Evolutionary conservation across 2,888 invertebrate species (phyloP).

Genomic region (Drosophila crucigera): DNA sequence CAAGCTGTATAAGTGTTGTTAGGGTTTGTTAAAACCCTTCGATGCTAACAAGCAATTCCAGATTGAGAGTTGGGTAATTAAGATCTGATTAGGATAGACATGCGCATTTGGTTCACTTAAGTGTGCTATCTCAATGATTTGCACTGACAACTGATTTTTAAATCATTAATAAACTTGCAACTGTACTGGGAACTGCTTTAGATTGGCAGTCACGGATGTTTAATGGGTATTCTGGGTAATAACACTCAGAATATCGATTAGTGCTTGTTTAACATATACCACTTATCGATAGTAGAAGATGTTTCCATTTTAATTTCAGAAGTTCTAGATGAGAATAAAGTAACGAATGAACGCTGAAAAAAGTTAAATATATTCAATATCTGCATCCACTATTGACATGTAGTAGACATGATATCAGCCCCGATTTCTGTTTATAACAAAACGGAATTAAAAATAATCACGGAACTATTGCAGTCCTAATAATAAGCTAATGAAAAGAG

Average conservation of each 20-base stretch:
- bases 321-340: not conserved
- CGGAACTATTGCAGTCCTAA: not conserved
- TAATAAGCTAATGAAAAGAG: not conserved
- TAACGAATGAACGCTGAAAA: rapidly evolving
- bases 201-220: not conserved
- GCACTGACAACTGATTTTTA: slow-evolving; percentile 33
- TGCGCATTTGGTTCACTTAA: slow-evolving; percentile 2
- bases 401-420: not conserved
- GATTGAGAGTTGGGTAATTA: slow-evolving; percentile 44
- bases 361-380: not conserved
- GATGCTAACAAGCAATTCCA: not conserved
- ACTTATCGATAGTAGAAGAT: no score
- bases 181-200: not conserved
- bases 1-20: slow-evolving; percentile 34
- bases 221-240: not conserved
- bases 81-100: slow-evolving; percentile 57
- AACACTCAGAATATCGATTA: not conserved
- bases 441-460: not conserved
- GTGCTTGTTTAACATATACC: not conserved
- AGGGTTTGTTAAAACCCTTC: not conserved
- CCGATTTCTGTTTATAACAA: not conserved
- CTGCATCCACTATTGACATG: not conserved
- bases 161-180: slow-evolving; percentile 18
- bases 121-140: slow-evolving; percentile 36
- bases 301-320: not conserved